Conservation (phyloP, 1,140 invertebrate species). For the Nixonia krombeini region DNA sequence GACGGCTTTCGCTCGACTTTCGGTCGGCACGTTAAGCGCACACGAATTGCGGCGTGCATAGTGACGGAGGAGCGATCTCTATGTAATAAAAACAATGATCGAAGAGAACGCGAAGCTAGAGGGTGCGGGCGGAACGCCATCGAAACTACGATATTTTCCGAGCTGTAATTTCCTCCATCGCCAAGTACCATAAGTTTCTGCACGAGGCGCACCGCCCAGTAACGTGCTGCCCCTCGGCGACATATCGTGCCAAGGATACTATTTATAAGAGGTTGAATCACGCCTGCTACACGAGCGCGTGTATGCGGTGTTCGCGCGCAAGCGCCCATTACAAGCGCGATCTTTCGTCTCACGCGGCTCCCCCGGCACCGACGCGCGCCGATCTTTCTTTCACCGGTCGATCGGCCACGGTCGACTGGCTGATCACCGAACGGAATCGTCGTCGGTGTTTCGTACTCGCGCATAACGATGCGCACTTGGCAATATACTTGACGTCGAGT, state of each 20-base stretch:
- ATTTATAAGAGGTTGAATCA: constrained; percentile 56
- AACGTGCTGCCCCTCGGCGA: constrained; percentile 38
- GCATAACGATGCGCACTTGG: too few species aligned
- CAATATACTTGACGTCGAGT: too few species aligned
- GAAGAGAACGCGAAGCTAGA: too few species aligned
- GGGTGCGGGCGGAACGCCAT: not conserved
- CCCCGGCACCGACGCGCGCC: not conserved
- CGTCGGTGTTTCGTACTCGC: too few species aligned
- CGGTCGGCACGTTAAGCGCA: constrained; percentile 1
- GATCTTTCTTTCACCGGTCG: constrained; percentile 5
- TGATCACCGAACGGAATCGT: too few species aligned
- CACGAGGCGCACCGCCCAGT: constrained; percentile 25
- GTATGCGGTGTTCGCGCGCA: constrained; percentile 15
- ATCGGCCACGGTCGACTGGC: too few species aligned
- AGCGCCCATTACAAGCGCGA: constrained; percentile 41
- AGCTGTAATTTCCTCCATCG: constrained; percentile 9
- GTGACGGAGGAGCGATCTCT: too few species aligned
- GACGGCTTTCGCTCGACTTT: too few species aligned
- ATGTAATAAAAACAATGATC: not conserved
- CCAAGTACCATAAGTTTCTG: constrained; percentile 17
- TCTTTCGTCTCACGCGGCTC: constrained; percentile 12
- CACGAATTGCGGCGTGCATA: too few species aligned
- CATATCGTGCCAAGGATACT: constrained; percentile 45
- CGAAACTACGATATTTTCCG: not conserved
- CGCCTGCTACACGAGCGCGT: constrained; percentile 25